Conservation (phyloP, 2,113 vertebrate genomes). For the Pteronura brasiliensis region DNA sequence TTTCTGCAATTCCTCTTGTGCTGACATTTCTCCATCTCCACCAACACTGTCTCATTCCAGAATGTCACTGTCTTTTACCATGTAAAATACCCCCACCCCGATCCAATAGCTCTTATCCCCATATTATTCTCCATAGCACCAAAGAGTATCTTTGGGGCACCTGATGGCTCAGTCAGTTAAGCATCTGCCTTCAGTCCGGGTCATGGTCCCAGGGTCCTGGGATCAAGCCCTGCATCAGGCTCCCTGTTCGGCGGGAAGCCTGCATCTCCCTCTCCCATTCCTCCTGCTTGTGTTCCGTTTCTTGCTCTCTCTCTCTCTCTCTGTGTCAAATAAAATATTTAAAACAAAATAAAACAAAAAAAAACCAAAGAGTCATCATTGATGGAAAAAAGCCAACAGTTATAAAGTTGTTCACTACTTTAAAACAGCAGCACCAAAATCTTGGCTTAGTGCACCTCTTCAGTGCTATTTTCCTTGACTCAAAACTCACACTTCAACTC, state of each 20-base stretch:
- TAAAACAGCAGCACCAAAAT: neutral
- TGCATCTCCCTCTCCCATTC: too few species aligned
- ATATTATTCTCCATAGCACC: neutral
- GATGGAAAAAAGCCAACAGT: neutral
- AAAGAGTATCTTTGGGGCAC: too few species aligned
- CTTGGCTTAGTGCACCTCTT: neutral
- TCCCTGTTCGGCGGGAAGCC: too few species aligned
- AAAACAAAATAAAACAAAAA: too few species aligned
- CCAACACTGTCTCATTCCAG: neutral
- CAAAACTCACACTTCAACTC: neutral
- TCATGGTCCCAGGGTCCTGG: too few species aligned
- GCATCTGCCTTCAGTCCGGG: too few species aligned
- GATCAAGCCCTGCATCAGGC: too few species aligned
- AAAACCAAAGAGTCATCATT: neutral
- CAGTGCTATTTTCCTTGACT: neutral
- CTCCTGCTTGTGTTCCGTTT: too few species aligned
- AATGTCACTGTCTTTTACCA: neutral
- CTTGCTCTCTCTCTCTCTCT: too few species aligned
- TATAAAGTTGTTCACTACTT: neutral
- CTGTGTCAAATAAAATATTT: too few species aligned
- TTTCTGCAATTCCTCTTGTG: neutral
- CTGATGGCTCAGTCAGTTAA: too few species aligned
- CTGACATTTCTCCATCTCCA: neutral
- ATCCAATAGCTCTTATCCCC: neutral
- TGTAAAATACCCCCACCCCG: neutral